Percentiles rank a stretch among this genome's conserved stretches.
Evolutionary conservation across 2,797 vertebrate genomes (phyloP).

Genomic region (Vespertilio murinus): DNA sequence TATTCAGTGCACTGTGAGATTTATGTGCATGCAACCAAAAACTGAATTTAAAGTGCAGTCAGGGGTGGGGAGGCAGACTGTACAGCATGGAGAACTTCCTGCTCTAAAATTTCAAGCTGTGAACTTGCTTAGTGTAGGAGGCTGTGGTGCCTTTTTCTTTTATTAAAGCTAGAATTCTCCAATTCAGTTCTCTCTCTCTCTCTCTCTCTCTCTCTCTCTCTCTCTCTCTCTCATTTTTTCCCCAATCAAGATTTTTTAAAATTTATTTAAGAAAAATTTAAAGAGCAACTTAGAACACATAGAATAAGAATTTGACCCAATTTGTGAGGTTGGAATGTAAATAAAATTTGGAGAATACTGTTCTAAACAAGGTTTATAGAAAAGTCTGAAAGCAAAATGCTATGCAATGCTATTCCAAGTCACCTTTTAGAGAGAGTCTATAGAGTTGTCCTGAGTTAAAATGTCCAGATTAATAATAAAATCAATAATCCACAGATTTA

Average conservation of each 20-base stretch:
- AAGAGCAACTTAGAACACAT: background rate
- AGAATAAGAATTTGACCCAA: background rate
- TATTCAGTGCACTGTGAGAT: background rate
- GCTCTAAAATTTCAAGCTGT: background rate
- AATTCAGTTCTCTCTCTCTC: background rate
- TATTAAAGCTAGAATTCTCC: background rate
- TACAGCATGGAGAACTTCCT: background rate
- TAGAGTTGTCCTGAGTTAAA: background rate
- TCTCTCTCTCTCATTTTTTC: background rate
- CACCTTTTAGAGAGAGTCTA: background rate
- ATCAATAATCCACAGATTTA: background rate
- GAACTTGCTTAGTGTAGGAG: background rate
- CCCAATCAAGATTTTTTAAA: background rate
- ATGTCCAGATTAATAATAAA: background rate
- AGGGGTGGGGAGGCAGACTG: background rate
- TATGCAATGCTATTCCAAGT: background rate
- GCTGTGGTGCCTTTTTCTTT: background rate
- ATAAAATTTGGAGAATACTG: background rate
- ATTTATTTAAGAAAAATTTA: background rate
- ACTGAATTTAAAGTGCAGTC: background rate
- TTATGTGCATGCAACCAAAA: conserved; percentile 20
- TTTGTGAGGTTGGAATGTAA: background rate
- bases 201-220: background rate
- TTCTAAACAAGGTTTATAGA: background rate
- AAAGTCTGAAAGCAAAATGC: conserved; percentile 5